Evolutionary conservation across 2,888 invertebrate species (phyloP), one percentile per base, ranked within the genome.

Genomic region (Onchidella celtica): DNA sequence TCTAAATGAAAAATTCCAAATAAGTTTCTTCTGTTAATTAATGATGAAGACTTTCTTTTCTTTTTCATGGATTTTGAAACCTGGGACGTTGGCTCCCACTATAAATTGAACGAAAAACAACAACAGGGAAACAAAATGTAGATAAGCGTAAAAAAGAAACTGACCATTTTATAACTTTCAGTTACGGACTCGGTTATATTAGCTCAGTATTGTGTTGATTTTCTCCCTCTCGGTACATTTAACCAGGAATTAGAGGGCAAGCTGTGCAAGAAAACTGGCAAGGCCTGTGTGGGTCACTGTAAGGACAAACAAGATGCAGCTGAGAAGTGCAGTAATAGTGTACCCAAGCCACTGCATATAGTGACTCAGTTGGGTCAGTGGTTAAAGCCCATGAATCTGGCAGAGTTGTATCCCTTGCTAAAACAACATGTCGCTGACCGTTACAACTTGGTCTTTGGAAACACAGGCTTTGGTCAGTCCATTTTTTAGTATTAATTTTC

Each of bases 391-490:
- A 83, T 86, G 24, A 83, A 84, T 29, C 84, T 87, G 55, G 47
- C 85, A 24, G 86, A 89, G 29, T 81, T 91, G 24, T 84, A 85
- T 57, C 69, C 81, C 27, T 73, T 88, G 2, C 78, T 91, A 11
- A 78, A 83, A 3, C 85, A 87, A 55, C 81, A 84, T 63, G 84
- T 82, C 14, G 83, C 83, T 27, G 84, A 86, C 29, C 86, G 83
- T 27, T 82, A 86, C 66, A 84, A 95, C 86, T 90, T 97, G 0
- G 95, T 96, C 3, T 95, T 95, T 34, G 97, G 97, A 36, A 96
- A 96, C 89, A 96, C 96, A 1, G 96, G 96, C 4, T 95, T 95
- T 93, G 97, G 97, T 96, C 93, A 90, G 78, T 78, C 2, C 9
- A 6, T 6, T 69, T 65, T n/a, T 3, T 59, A 24, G 17, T n/a